Evolutionary conservation across 2,888 invertebrate species (phyloP).

Genomic region (Pteria penguin): DNA sequence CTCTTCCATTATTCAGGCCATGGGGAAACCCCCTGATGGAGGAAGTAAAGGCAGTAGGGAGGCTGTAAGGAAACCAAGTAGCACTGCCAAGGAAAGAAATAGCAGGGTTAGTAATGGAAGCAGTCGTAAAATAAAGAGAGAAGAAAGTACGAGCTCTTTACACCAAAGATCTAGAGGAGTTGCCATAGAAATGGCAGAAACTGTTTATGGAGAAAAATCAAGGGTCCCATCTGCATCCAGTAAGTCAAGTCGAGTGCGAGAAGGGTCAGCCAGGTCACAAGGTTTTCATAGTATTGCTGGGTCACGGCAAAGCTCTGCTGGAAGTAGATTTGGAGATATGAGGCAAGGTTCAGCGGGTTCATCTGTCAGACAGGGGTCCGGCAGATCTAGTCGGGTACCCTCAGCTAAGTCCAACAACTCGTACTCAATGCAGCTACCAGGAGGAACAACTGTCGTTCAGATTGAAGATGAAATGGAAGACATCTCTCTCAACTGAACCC

Average conservation of each 20-base stretch:
- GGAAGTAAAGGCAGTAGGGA: conserved; percentile 1
- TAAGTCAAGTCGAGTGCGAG: conserved; percentile 17
- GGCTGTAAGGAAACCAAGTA: background rate
- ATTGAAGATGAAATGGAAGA: conserved; percentile 35
- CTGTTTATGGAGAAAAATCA: conserved; percentile 52
- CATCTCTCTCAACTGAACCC: conserved; percentile 24
- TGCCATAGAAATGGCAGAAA: conserved; percentile 58
- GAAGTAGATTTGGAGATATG: background rate
- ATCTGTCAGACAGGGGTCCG: conserved; percentile 15
- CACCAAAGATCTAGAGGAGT: conserved; percentile 51
- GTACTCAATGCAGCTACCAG: conserved; percentile 28
- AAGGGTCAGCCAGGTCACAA: conserved; percentile 19
- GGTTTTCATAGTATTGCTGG: background rate
- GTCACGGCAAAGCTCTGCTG: background rate
- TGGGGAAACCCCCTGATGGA: background rate
- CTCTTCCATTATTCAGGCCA: background rate
- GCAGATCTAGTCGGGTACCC: conserved; percentile 14
- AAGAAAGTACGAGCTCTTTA: conserved; percentile 24
- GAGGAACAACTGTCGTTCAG: conserved; percentile 37
- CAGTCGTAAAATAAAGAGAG: background rate
- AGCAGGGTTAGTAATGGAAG: background rate
- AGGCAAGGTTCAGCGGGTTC: background rate
- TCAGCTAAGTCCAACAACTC: conserved; percentile 42
- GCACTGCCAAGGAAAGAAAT: background rate
- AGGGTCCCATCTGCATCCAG: conserved; percentile 34